These are phyloP conservation scores for Montipora sp. DNA, from an alignment of 64 coral and sea anemone species.

Conservation along the genomic window DNA sequence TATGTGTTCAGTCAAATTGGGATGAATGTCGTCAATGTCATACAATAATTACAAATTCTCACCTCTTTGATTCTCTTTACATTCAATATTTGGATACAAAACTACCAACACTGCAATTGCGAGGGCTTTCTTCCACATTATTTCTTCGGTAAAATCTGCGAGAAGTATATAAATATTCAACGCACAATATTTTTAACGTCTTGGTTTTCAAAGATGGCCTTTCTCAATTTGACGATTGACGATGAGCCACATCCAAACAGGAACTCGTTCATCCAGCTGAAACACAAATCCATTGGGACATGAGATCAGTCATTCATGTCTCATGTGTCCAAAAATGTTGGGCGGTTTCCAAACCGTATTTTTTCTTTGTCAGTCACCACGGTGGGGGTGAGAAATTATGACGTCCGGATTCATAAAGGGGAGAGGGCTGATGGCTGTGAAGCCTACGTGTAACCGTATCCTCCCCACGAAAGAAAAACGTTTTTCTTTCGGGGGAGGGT, in stretches of 20 bases:
- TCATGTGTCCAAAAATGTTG: too few species aligned
- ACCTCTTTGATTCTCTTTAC: not conserved
- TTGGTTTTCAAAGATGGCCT: not conserved
- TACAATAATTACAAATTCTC: not conserved
- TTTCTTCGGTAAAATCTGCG: not conserved
- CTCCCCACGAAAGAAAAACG: too few species aligned
- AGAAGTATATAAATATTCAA: not conserved
- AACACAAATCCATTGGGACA: not conserved
- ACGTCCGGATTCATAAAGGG: too few species aligned
- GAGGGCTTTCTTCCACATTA: conserved; percentile 18
- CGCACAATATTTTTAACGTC: not conserved
- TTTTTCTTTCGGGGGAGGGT: too few species aligned
- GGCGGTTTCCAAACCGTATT: too few species aligned
- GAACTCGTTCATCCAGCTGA: too few species aligned
- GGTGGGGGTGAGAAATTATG: too few species aligned
- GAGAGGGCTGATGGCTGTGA: too few species aligned
- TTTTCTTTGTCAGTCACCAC: too few species aligned
- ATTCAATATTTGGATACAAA: not conserved
- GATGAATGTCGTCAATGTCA: not conserved
- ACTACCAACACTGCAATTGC: not conserved
- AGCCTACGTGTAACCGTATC: too few species aligned
- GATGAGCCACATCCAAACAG: too few species aligned
- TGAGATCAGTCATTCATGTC: not conserved
- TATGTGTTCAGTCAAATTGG: not conserved
- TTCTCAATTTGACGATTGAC: too few species aligned